Conservation (phyloP, 2,888 invertebrate species). For the Allacma fusca region DNA sequence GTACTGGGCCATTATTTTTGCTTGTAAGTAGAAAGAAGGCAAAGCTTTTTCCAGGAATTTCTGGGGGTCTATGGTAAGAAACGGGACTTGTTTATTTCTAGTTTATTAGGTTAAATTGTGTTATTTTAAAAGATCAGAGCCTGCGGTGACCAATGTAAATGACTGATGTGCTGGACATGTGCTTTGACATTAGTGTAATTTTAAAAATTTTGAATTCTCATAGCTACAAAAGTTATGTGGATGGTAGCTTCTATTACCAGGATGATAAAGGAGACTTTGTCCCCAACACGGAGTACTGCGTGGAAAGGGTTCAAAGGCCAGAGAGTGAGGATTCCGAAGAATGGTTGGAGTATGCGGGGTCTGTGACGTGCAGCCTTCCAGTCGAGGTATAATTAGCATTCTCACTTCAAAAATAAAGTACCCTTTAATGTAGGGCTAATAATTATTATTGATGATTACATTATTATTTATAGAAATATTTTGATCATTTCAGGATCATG, state of each 20-base stretch:
- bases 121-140: too few relatives aligned
- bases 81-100: neutral
- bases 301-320: neutral
- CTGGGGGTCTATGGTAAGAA: neutral
- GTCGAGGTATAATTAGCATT: neutral
- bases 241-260: neutral
- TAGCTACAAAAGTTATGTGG: neutral
- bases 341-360: neutral
- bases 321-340: neutral
- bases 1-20: neutral
- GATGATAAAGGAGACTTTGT: neutral
- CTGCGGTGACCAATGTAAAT: too few relatives aligned
- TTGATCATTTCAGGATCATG: neutral
- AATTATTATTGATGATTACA: neutral
- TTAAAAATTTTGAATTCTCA: neutral
- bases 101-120: neutral
- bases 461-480: neutral
- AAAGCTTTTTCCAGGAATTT: neutral
- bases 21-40: neutral
- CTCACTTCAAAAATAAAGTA: too few relatives aligned
- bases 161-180: too few relatives aligned
- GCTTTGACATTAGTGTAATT: neutral
- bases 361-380: neutral
- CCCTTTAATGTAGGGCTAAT: too few relatives aligned
- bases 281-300: neutral